Evolutionary conservation across 2,797 vertebrate species (phyloP), one percentile per base, ranked within the genome.

Genomic region (Sebastolobus alascanus): DNA sequence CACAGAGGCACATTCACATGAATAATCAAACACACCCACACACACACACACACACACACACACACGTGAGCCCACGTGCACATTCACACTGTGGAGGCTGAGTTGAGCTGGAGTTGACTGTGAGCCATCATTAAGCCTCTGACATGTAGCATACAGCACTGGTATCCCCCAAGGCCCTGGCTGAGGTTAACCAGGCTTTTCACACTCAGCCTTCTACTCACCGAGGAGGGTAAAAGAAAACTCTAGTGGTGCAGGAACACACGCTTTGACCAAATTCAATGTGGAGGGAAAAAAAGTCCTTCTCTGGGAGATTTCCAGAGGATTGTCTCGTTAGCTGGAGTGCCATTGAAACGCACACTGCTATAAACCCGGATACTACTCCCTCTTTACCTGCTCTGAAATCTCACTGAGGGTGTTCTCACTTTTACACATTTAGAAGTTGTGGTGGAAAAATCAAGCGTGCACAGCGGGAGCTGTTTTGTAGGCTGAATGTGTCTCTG

Each of bases 111-210:
- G 38, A 82, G 83, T 74, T 82, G 88, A 93, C 86, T 91, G 87
- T 88, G 89, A 93, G 91, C 89, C 90, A 87, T 94, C 91, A 93
- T 93, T 93, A 93, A 93, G 89, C 87, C 85, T 86, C 87, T 90
- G 90, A 93, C 88, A 90, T 90, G 90, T 80, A 90, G 83, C 87
- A 88, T 74, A 77, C 86, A 90, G 82, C 90, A 86, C 91, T 31
- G 63, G 75, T 79, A 79, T 87, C 71, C 90, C 90, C 80, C 40
- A 59, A 77, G 90, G 92, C 73, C 77, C 82, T 86, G 87, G 85
- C 91, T 91, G 90, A 90, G 90, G 93, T 93, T 93, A 93, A 93
- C 87, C 90, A 87, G 87, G 84, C 91, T 92, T 93, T 91, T 92
- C 83, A 90, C 91, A 91, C 85, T 84, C 79, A 81, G 84, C 68